These are phyloP conservation scores for Agrochola macilenta DNA, from an alignment of 2,888 invertebrate species.

Conservation along the genomic window DNA sequence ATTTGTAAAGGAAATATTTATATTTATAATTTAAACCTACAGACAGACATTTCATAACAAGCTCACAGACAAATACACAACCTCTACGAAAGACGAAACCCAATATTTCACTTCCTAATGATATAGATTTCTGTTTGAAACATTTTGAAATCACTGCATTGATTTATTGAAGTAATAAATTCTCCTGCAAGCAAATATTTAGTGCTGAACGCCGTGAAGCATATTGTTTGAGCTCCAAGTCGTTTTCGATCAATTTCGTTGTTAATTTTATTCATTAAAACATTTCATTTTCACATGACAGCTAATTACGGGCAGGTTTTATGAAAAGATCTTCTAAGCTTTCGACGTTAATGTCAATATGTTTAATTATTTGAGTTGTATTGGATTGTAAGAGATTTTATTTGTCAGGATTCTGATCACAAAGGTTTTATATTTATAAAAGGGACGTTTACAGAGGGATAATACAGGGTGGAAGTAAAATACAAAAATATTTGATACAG, in stretches of 20 bases:
- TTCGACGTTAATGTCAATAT: slow-evolving; percentile 25
- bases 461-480: background rate
- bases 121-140: slow-evolving; percentile 56
- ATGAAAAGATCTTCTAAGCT: slow-evolving; percentile 34
- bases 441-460: no score
- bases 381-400: slow-evolving; percentile 27
- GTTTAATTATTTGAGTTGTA: slow-evolving; percentile 29
- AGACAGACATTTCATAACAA: slow-evolving; percentile 33
- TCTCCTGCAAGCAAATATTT: slow-evolving; percentile 56
- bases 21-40: slow-evolving; percentile 14
- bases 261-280: slow-evolving; percentile 47
- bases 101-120: slow-evolving; percentile 58
- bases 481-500: background rate
- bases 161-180: slow-evolving; percentile 65
- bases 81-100: slow-evolving; percentile 46
- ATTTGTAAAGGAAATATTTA: slow-evolving; percentile 9
- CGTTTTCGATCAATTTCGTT: slow-evolving; percentile 48
- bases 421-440: background rate
- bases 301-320: slow-evolving; percentile 49
- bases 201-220: slow-evolving; percentile 54
- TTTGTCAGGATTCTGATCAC: slow-evolving; percentile 1
- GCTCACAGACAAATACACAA: slow-evolving; percentile 43
- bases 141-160: slow-evolving; percentile 54
- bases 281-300: slow-evolving; percentile 53
- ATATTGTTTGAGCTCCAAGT: slow-evolving; percentile 48